phyloP scores from a whole-genome alignment of 2,797 vertebrate species.

The Gila robusta region DNA sequence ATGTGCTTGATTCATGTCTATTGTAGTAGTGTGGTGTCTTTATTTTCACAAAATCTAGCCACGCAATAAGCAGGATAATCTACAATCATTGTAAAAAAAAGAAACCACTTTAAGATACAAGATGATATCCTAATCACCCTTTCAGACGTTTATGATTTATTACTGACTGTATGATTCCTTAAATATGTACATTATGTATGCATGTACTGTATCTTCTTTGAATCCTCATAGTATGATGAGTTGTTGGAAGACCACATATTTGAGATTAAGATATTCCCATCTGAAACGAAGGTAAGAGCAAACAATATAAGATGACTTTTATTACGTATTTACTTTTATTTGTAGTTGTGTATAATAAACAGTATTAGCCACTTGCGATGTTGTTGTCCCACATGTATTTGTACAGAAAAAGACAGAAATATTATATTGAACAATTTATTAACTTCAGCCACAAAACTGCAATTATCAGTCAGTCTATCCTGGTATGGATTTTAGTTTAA shows the following conservation, averaged over 20 bases:
- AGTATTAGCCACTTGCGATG: neutral
- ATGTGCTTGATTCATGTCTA: neutral
- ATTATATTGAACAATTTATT: neutral
- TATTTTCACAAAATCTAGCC: neutral
- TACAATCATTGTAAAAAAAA: neutral
- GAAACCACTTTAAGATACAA: neutral
- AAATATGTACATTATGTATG: neutral
- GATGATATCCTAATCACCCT: neutral
- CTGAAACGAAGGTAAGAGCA: constrained; percentile 25
- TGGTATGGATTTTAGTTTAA: neutral
- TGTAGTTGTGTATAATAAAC: neutral
- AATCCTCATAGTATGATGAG: neutral
- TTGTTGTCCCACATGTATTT: neutral
- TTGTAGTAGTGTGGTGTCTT: neutral
- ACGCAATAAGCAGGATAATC: neutral
- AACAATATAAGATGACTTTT: neutral
- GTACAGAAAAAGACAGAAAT: neutral
- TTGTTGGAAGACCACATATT: constrained; percentile 44
- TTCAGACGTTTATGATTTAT: neutral
- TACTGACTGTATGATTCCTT: neutral
- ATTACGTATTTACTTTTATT: neutral
- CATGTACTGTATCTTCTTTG: neutral
- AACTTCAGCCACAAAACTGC: neutral
- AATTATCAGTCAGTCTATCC: neutral
- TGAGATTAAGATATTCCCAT: constrained; percentile 14